Percentiles rank a stretch among this genome's conserved stretches.
These are phyloP conservation scores for Cantharis flavilabris DNA, from an alignment of 2,888 invertebrate species.

Conservation along the genomic window DNA sequence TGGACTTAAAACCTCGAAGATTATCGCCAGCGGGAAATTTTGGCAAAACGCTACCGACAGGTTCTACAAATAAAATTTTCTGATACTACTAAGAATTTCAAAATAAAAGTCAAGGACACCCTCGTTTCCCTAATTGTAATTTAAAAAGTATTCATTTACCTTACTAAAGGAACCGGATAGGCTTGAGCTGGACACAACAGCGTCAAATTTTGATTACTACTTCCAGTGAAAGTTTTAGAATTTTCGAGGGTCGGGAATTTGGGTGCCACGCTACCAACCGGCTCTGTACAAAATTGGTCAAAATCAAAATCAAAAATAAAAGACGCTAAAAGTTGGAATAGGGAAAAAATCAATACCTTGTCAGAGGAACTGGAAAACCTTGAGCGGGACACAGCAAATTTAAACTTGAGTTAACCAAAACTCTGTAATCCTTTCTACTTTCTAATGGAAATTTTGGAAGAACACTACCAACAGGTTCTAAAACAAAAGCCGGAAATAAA, in stretches of 20 bases:
- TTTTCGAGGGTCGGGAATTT: conserved; percentile 57
- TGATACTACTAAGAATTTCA: background rate
- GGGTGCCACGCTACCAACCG: conserved; percentile 65
- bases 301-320: conserved; percentile 14
- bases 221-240: conserved; percentile 22
- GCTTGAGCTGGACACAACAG: conserved; percentile 69
- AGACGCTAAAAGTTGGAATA: conserved; percentile 50
- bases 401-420: conserved; percentile 56
- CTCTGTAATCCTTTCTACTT: conserved; percentile 63
- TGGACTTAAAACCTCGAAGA: conserved; percentile 45
- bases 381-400: conserved; percentile 69
- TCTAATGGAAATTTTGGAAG: conserved; percentile 76
- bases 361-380: conserved; percentile 67
- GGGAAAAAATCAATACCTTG: conserved; percentile 53
- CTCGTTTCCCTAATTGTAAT: background rate
- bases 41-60: conserved; percentile 57
- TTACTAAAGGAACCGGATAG: conserved; percentile 73
- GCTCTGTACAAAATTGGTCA: conserved; percentile 48
- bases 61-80: conserved; percentile 50
- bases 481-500: conserved; percentile 24
- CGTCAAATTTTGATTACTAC: conserved; percentile 51
- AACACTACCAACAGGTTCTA: conserved; percentile 61
- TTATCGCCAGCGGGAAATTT: conserved; percentile 54
- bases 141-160: conserved; percentile 57
- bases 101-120: background rate